These are phyloP conservation scores for Onychorhynchus coronatus DNA, from an alignment of 2,113 vertebrate genomes.

Conservation along the genomic window DNA sequence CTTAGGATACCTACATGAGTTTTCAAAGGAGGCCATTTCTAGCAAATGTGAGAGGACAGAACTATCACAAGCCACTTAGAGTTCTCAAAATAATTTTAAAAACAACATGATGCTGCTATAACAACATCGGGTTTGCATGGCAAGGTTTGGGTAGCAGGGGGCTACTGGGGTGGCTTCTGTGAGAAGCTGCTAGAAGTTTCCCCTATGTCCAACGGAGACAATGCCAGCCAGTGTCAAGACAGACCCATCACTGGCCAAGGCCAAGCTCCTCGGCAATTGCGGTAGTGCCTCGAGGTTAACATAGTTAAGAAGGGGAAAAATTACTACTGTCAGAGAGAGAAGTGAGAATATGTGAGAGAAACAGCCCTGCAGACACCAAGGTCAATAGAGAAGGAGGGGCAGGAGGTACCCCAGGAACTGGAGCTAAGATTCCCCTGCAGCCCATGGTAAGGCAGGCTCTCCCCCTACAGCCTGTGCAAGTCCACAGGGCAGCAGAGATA, in stretches of 20 bases:
- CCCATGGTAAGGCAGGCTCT: background rate
- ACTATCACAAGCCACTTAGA: background rate
- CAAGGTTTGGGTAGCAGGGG: background rate
- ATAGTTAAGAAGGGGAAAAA: background rate
- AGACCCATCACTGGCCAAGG: background rate
- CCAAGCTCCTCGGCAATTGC: background rate
- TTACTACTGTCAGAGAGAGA: background rate
- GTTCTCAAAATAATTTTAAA: background rate
- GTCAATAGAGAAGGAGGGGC: background rate
- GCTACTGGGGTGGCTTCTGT: background rate
- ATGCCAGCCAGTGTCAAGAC: background rate
- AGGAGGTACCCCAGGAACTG: background rate
- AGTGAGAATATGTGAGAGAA: background rate
- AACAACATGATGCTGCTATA: background rate
- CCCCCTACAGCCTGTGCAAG: background rate
- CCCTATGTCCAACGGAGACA: background rate
- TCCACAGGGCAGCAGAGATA: background rate
- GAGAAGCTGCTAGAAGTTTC: background rate
- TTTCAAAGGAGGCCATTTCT: background rate
- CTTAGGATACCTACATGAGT: background rate
- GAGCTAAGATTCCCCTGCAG: background rate
- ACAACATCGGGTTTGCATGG: background rate
- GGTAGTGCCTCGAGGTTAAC: background rate
- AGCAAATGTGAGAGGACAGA: background rate
- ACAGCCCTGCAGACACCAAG: background rate